These are phyloP conservation scores for Rhea americana DNA, from an alignment of 2,113 vertebrate genomes.

Conservation along the genomic window DNA sequence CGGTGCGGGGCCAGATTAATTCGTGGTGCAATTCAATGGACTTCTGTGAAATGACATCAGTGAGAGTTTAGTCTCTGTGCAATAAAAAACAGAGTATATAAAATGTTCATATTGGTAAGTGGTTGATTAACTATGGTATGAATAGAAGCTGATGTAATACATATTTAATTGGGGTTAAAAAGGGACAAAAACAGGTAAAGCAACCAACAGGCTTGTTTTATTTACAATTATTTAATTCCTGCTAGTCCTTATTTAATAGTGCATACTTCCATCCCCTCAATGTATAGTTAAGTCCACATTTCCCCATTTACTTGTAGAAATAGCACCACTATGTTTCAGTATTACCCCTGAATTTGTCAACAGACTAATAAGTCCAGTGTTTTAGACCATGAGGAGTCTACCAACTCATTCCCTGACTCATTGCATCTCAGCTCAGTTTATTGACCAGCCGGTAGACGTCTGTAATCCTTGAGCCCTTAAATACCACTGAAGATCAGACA, in stretches of 20 bases:
- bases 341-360: background rate
- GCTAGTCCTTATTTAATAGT: background rate
- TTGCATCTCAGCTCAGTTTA: background rate
- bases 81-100: background rate
- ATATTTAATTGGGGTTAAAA: background rate
- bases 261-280: background rate
- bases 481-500: background rate
- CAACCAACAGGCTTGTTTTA: background rate
- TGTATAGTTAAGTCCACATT: background rate
- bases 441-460: background rate
- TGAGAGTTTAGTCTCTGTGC: background rate
- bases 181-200: background rate
- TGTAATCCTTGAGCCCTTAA: background rate
- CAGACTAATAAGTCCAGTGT: background rate
- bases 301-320: background rate
- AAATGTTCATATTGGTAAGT: background rate
- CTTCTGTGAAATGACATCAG: constrained; percentile 13
- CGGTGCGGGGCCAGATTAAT: constrained; percentile 66
- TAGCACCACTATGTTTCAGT: background rate
- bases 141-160: background rate
- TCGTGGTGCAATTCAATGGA: constrained; percentile 37
- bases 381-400: background rate
- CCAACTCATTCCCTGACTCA: background rate
- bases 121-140: background rate
- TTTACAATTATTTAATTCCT: background rate